A percentile compares a stretch with the other conserved stretches of the same genome.
These are phyloP conservation scores for Leucopsar rothschildi DNA, from an alignment of 2,113 vertebrate species.

Conservation along the genomic window DNA sequence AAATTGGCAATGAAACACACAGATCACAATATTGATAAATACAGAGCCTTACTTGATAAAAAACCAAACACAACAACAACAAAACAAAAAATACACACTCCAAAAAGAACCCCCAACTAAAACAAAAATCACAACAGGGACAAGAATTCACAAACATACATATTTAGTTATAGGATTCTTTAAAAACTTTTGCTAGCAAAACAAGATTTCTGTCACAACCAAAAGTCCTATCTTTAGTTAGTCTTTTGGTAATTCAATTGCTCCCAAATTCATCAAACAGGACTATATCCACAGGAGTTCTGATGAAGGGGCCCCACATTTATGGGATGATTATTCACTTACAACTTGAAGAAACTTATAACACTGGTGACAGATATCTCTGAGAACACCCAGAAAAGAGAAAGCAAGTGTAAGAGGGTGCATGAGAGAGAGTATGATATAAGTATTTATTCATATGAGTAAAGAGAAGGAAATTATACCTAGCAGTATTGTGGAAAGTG, in stretches of 20 bases:
- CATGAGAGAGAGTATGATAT: background rate
- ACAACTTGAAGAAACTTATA: background rate
- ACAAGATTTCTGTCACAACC: background rate
- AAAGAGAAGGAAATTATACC: background rate
- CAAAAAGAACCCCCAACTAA: background rate
- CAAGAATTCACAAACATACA: fast-evolving
- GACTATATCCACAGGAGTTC: background rate
- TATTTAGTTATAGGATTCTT: background rate
- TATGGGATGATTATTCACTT: background rate
- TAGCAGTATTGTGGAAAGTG: background rate
- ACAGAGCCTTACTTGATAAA: background rate
- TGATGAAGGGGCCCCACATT: fast-evolving
- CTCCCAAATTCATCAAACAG: background rate
- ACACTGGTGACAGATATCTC: background rate
- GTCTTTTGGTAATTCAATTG: background rate
- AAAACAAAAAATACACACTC: too few species aligned
- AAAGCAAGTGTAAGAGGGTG: background rate
- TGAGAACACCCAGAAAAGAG: background rate
- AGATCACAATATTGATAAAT: background rate
- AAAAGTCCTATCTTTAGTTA: background rate
- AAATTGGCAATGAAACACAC: background rate
- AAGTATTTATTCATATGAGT: background rate
- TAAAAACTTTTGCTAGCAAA: background rate
- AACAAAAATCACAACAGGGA: background rate
- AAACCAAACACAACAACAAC: background rate